phyloP scores from a whole-genome alignment of 2,888 invertebrate species.

The Brenthis ino region DNA sequence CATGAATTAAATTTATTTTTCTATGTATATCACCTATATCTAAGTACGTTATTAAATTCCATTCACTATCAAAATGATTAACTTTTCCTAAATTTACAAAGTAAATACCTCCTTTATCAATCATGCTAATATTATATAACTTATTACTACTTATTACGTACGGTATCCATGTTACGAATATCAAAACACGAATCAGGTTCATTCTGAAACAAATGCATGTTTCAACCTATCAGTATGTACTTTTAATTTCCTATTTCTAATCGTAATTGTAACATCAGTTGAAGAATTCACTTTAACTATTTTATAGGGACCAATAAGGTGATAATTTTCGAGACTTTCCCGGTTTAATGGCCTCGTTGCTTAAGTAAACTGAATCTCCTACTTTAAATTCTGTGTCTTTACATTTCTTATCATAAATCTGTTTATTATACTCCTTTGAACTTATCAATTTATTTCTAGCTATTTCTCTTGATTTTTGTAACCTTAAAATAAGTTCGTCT shows the following conservation, averaged over 20 bases:
- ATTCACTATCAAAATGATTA: slow-evolving; percentile 40
- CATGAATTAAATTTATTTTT: slow-evolving; percentile 36
- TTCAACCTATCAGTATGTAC: slow-evolving; percentile 40
- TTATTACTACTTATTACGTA: slow-evolving; percentile 14
- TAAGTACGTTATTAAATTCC: slow-evolving; percentile 39
- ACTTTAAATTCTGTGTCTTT: slow-evolving; percentile 22
- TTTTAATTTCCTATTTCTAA: slow-evolving; percentile 34
- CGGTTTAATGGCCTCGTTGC: slow-evolving; percentile 33
- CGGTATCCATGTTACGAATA: slow-evolving; percentile 21
- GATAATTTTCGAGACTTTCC: slow-evolving; percentile 25
- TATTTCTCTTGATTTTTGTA: slow-evolving; percentile 36
- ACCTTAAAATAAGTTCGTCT: slow-evolving; percentile 42
- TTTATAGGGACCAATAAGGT: slow-evolving; percentile 30
- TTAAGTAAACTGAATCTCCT: slow-evolving; percentile 39
- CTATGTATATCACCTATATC: slow-evolving; percentile 36
- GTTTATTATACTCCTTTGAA: slow-evolving; percentile 30
- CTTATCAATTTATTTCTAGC: slow-evolving; percentile 40
- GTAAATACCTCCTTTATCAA: slow-evolving; percentile 37
- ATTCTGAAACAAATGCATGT: slow-evolving; percentile 41
- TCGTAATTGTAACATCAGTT: slow-evolving; percentile 38
- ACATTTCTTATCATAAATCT: not conserved
- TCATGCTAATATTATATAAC: slow-evolving; percentile 23
- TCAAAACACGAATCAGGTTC: slow-evolving; percentile 24
- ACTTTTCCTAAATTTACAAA: slow-evolving; percentile 40
- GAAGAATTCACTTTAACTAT: slow-evolving; percentile 37